Evolutionary conservation across 2,797 vertebrate genomes (phyloP), one percentile per base, ranked within the genome.

Genomic region (Pipistrellus kuhlii): DNA sequence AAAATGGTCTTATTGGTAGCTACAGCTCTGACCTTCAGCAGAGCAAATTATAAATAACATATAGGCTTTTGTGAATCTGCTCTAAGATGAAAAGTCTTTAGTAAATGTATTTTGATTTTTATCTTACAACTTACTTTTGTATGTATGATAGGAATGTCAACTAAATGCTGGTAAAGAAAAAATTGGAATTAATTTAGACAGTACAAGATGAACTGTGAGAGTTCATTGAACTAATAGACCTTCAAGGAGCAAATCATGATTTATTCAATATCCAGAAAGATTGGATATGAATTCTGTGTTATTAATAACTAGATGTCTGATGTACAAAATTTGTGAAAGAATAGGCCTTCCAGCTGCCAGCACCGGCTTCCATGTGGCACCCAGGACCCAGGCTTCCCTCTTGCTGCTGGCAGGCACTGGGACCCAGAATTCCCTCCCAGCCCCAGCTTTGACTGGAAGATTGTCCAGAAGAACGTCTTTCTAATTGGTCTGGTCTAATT

Each of bases 181-280:
- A 90, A 80, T 72, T 86, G 76, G 30, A 80, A 41, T 66, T 85
- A 75, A 88, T 80, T 69, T 92, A 78, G 30, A 68, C 3, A 88
- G 44, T 64, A n/a, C 6, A 85, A 85, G 35, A 81, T 68, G 7
- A 88, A 80, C 2, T 80, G 6, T 69, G 66, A 94, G 27, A 85
- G 17, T 57, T 80, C 48, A 85, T 13, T 81, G 25, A 92, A 89
- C 76, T 71, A 72, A 64, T 11, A 10, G 17, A 64, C n/a, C 35
- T 64, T 82, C 17, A 66, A 51, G 51, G 21, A 91, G n/a, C 1
- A 78, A 84, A 87, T 48, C 5, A 0, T 90, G 2, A 0, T 53
- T n/a, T 57, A 41, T 41, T 41, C 2, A 95, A 53, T 85, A 87
- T 90, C 20, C 15, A 81, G 12, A 90, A 6, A 57, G 71, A 90